phyloP scores from a whole-genome alignment of 1,140 invertebrate species.

The Pseudomyrmex concolor region DNA sequence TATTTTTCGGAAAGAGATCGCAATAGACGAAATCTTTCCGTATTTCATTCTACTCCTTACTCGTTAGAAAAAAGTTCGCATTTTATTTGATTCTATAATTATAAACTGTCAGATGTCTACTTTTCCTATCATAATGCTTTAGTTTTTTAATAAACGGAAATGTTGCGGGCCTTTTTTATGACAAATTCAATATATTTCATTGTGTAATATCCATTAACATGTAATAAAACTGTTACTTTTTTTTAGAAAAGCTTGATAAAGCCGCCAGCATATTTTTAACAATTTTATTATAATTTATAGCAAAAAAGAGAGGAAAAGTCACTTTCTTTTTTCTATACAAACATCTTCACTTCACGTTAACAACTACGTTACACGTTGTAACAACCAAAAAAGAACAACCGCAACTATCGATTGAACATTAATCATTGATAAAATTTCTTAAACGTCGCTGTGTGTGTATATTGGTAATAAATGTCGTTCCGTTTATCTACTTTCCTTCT shows the following conservation, averaged over 20 bases:
- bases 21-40: not conserved
- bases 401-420: constrained; percentile 60
- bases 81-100: not conserved
- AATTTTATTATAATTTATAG: constrained; percentile 8
- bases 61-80: constrained; percentile 4
- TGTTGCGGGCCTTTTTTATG: too few relatives aligned
- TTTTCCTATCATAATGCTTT: not conserved
- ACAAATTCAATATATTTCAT: too few relatives aligned
- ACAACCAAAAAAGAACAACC: constrained; percentile 18
- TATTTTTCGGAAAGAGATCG: not conserved
- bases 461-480: constrained; percentile 60
- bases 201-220: too few relatives aligned
- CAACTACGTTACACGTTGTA: constrained; percentile 22
- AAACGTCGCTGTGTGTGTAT: constrained; percentile 48
- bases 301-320: not conserved
- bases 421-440: constrained; percentile 71
- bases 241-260: too few relatives aligned
- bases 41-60: constrained; percentile 12
- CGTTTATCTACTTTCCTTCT: constrained; percentile 65
- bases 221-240: too few relatives aligned
- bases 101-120: not conserved
- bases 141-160: not conserved
- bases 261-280: not conserved
- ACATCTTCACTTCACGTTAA: constrained; percentile 34
- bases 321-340: not conserved